These are phyloP conservation scores for Malurus leucopterus DNA, from an alignment of 2,797 vertebrate species.

Conservation along the genomic window DNA sequence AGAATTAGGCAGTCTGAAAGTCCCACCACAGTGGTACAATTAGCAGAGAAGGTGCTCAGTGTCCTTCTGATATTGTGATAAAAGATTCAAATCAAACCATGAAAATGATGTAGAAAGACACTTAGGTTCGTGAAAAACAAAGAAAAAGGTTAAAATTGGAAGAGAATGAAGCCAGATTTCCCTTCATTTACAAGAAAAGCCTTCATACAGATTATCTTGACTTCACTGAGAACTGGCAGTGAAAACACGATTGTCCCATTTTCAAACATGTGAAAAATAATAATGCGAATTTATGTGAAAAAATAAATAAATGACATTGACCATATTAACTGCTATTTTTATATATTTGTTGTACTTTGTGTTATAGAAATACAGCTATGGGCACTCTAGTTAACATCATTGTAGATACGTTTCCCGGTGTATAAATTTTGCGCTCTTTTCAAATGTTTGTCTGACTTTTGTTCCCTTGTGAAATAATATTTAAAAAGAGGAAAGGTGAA, in stretches of 20 bases:
- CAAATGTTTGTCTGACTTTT: neutral
- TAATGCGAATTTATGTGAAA: too few relatives aligned
- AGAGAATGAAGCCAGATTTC: neutral
- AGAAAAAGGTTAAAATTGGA: neutral
- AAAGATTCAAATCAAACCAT: neutral
- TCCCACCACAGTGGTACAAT: fast-evolving
- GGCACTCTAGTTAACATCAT: neutral
- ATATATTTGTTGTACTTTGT: neutral
- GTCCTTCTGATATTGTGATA: neutral
- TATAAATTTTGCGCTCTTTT: neutral
- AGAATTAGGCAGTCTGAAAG: neutral
- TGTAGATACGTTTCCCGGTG: neutral
- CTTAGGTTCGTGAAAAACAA: neutral
- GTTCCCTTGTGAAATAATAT: neutral
- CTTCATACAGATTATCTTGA: neutral
- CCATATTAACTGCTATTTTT: neutral
- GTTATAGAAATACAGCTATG: neutral
- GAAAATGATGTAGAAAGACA: neutral
- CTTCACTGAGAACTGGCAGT: neutral
- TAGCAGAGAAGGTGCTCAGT: neutral
- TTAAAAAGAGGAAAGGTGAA: neutral
- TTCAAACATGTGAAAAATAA: too few relatives aligned
- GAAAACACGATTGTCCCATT: neutral
- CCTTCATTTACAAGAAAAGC: neutral
- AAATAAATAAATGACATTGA: neutral